phyloP scores from a whole-genome alignment of 2,888 invertebrate genomes.

The Aleiodes alternator region DNA sequence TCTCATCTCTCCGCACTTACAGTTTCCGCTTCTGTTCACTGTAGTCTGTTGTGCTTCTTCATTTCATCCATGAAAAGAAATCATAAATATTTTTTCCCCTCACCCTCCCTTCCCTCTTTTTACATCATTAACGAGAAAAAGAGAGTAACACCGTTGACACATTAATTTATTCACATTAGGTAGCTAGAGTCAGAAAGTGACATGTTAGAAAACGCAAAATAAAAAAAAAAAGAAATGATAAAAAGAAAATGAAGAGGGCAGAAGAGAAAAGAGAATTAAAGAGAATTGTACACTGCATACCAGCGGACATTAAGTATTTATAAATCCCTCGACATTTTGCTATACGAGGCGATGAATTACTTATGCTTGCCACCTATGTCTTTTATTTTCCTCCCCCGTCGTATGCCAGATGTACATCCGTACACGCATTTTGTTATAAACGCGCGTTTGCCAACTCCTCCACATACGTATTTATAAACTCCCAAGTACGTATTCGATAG shows the following conservation, averaged over 20 bases:
- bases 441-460: conserved; percentile 8
- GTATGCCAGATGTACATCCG: conserved; percentile 36
- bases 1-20: background rate
- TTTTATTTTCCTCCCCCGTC: conserved; percentile 2
- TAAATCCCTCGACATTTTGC: conserved; percentile 21
- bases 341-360: conserved; percentile 30
- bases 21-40: conserved; percentile 2
- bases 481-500: background rate
- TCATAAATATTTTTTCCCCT: conserved; percentile 30
- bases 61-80: conserved; percentile 41
- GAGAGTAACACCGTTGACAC: conserved; percentile 45
- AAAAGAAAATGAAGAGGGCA: conserved; percentile 21
- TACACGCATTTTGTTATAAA: conserved; percentile 21
- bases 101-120: conserved; percentile 1
- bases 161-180: conserved; percentile 45
- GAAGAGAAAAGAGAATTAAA: conserved; percentile 13
- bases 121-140: conserved; percentile 54
- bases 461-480: conserved; percentile 51
- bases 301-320: conserved; percentile 27
- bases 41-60: background rate
- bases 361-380: conserved; percentile 37
- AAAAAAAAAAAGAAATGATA: conserved; percentile 12
- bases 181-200: conserved; percentile 49
- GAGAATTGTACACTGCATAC: conserved; percentile 34
- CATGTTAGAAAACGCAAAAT: conserved; percentile 18